Evolutionary conservation across 1,140 invertebrate species (phyloP), one percentile per base, ranked within the genome.

Genomic region (Hyphantria cunea): DNA sequence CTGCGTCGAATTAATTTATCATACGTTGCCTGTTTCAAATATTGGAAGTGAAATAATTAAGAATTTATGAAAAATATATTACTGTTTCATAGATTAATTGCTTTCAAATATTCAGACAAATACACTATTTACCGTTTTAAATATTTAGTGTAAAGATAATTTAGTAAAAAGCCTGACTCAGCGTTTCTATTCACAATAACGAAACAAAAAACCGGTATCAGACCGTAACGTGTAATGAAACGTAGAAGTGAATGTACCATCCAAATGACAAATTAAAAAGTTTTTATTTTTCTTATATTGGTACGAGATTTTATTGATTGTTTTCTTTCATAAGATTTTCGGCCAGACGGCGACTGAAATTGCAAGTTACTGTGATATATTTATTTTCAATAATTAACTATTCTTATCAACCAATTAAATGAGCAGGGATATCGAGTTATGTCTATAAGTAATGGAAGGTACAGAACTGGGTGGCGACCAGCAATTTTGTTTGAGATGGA

Each of bases 401-500:
- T 91, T 91, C 86, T 90, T 88, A 87, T 90, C 84, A 90, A 89
- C 71, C 77, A 88, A 88, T 89, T 90, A 89, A 89, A 91, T 91
- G 90, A 91, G 88, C 86, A 90, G 86, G 87, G 86, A 87, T 86
- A 89, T 85, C 86, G 81, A 91, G 89, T 90, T 90, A 91, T 91
- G 90, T 91, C 82, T 90, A 90, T 91, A 89, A 91, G 90, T 90
- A 91, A 91, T 91, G 90, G 90, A 91, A 91, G 89, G 90, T 85
- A 90, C 91, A 92, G 91, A 91, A 90, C 83, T 92, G 89, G 92
- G 90, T 86, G 93, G 92, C 86, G 93, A 94, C 83, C 95, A 97
- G 93, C 96, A 97, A 92, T 97, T 97, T 92, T 97, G 96, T 93
- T 93, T 97, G 90, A 94, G 96, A 93, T 97, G 96, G 96, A 97